Conservation (phyloP, 2,888 invertebrate species). For the Scrobipalpa costella region DNA sequence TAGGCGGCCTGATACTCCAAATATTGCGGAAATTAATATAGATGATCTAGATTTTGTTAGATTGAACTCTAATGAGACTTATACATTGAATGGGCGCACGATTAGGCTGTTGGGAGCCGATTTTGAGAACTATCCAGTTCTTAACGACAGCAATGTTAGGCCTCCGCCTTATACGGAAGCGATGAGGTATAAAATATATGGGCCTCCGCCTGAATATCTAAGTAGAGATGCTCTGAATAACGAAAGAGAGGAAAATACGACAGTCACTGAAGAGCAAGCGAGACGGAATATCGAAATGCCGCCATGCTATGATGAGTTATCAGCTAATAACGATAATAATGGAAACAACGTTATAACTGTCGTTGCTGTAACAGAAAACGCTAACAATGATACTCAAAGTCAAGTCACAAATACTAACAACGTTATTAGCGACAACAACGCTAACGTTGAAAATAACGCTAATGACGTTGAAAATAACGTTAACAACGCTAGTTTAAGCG, state of each 20-base stretch:
- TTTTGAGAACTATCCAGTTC: slow-evolving; percentile 62
- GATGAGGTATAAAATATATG: slow-evolving; percentile 64
- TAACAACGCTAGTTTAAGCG: slow-evolving; percentile 45
- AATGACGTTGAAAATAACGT: slow-evolving; percentile 22
- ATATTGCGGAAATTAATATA: slow-evolving; percentile 63
- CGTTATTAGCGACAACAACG: background rate
- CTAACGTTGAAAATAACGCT: slow-evolving; percentile 11
- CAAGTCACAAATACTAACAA: slow-evolving; percentile 28
- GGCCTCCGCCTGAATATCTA: slow-evolving; percentile 73
- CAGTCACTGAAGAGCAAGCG: slow-evolving; percentile 56
- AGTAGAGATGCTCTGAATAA: slow-evolving; percentile 56
- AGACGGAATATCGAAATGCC: slow-evolving; percentile 67
- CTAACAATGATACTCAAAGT: slow-evolving; percentile 3
- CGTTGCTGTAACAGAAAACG: background rate
- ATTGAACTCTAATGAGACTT: slow-evolving; percentile 62
- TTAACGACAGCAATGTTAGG: slow-evolving; percentile 41
- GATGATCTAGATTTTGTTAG: slow-evolving; percentile 64
- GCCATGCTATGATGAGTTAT: slow-evolving; percentile 66
- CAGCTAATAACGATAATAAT: slow-evolving; percentile 36
- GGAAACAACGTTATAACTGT: slow-evolving; percentile 27
- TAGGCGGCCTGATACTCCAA: slow-evolving; percentile 65
- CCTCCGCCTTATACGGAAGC: slow-evolving; percentile 73
- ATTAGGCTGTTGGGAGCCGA: slow-evolving; percentile 67
- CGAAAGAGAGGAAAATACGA: slow-evolving; percentile 30
- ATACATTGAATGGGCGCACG: slow-evolving; percentile 70